Evolutionary conservation across 2,797 vertebrate species (phyloP), one percentile per base, ranked within the genome.

Genomic region (Novumbra hubbsi): DNA sequence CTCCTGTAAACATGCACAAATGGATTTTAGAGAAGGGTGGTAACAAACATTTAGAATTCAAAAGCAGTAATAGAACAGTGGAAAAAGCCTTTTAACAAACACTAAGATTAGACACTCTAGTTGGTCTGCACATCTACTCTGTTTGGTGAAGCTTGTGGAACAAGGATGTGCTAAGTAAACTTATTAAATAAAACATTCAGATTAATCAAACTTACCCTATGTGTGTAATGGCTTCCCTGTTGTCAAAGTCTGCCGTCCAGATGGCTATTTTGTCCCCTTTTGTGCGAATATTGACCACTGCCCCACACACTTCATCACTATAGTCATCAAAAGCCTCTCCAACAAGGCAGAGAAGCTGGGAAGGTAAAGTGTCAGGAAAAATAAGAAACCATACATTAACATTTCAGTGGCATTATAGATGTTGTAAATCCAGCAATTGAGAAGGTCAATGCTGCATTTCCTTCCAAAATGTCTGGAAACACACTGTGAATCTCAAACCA

Each of bases 251-350:
- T 83, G 96, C 94, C 84, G 97, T 99, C 97, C 98, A 99, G 89
- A 99, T 96, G 70, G 97, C 96, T 89, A 98, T 97, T 94, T 99
- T 99, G 87, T 99, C 97, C 80, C 98, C 97, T 92, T 99, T 99
- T 78, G 96, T 93, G 94, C 97, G 96, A 91, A 99, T 93, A 85
- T 99, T 99, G 92, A 99, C 97, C 86, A 98, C 97, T 80, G 97
- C 97, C 65, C 98, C 97, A 70, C 98, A 99, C 19, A 99, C 95
- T 45, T 98, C 95, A 73, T 99, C 97, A 28, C 97, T 98, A 93
- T 95, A 92, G 91, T 98, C 96, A 87, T 98, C 97, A 72, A 99
- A 99, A n/a, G 97, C 96, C 88, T 99, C 98, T 75, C 98, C 97
- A 65, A 99, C 95, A 93, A 99, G 95, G 92, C 98, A 99, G 88